Evolutionary conservation across 2,888 invertebrate genomes (phyloP).

Genomic region (Drosophila affinis): DNA sequence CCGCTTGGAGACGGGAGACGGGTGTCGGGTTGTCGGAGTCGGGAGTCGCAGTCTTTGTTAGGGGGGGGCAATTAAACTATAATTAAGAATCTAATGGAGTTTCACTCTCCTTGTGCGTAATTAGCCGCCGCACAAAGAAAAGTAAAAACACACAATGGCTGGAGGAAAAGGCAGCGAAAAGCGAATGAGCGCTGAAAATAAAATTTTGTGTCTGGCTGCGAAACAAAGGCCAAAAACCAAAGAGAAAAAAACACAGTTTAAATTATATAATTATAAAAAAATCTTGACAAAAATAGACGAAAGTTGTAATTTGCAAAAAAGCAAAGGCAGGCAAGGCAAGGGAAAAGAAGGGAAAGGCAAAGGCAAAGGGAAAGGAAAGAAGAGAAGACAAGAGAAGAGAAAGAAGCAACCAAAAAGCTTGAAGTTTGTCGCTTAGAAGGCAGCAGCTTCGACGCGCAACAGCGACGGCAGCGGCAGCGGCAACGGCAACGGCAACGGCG

Average conservation of each 20-base stretch:
- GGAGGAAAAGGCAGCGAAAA: not conserved
- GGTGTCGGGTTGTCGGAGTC: too few relatives aligned
- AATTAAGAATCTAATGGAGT: conserved; percentile 72
- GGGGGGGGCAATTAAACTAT: conserved; percentile 64
- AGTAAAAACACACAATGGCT: conserved; percentile 66
- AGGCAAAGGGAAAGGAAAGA: conserved; percentile 43
- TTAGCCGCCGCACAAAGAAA: conserved; percentile 68
- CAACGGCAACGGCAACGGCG: too few relatives aligned
- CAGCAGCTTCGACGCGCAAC: conserved; percentile 23
- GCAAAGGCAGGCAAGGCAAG: conserved; percentile 24
- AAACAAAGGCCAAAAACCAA: conserved; percentile 53
- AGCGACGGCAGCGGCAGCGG: too few relatives aligned
- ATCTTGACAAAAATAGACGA: conserved; percentile 80
- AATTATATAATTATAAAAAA: conserved; percentile 81
- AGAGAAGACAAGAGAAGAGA: conserved; percentile 37
- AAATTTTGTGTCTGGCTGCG: conserved; percentile 10
- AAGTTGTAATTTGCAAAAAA: conserved; percentile 76
- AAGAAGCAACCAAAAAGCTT: conserved; percentile 25
- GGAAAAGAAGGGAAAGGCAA: conserved; percentile 29
- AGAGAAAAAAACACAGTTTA: conserved; percentile 57
- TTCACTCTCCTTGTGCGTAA: conserved; percentile 72
- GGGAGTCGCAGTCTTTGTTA: not conserved
- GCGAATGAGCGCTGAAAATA: conserved; percentile 46
- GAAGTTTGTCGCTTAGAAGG: conserved; percentile 52
- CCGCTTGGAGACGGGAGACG: not conserved